Base-by-base conservation (phyloP, 2,113 vertebrate species). In the Heptranchias perlo region DNA sequence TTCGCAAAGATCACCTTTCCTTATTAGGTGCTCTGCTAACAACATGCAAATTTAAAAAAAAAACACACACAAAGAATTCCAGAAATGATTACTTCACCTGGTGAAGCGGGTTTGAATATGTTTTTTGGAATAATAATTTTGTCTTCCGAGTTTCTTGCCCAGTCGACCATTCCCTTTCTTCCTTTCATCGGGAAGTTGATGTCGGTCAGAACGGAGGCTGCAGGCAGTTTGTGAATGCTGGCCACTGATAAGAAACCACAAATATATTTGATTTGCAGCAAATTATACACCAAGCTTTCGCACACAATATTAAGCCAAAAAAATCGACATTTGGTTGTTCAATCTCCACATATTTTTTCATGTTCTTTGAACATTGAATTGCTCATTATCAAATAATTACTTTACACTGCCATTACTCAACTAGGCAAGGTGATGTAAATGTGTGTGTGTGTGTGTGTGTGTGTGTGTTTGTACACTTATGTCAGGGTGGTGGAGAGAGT, bases 151-250 rank as follows among this genome's bases (percentile, higher is more conserved):
- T 99, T 99, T 96, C 99, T 98, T 97, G 99, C 99, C 99, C 99
- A 99, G 96, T 99, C 99, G 92, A 99, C 99, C 99, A 99, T 99
- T 96, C 99, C 99, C 97, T 99, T 99, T 96, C 99, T 98, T 97
- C 99, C 99, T 97, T 99, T 99, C 99, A 99, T 99, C 31, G 99
- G 99, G 97, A 99, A 99, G 98, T 99, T 99, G 97, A 99, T 99
- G 97, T 99, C 99, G 0, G 99, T 99, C 98, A 99, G 98, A 97
- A 99, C 99, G 44, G 99, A 99, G 92, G 99, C 98, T 44, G 99
- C 99, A 47, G 99, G 99, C 97, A 99, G 98, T 96, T 99, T 99
- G 98, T 99, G 99, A 97, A 99, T 99, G 97, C 99, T 99, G 96
- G 99, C 99, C 98, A 99, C 99, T 99, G 97, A 96, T 78, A 96